Evolutionary conservation across 2,888 invertebrate genomes (phyloP).

Genomic region (Gonocerus acuteangulatus): DNA sequence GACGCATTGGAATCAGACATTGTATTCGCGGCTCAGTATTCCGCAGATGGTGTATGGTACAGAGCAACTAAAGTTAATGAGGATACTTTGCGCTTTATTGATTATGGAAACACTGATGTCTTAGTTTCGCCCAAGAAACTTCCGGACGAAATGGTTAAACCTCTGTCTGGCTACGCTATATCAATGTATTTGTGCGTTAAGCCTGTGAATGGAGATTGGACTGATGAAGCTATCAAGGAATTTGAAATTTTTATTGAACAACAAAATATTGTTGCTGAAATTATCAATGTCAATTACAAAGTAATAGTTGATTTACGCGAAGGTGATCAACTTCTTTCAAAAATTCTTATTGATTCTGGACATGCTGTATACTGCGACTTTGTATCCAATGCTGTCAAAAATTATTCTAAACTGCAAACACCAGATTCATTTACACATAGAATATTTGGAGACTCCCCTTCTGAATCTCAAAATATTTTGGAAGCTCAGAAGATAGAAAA

Average conservation of each 20-base stretch:
- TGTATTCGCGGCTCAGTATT: constrained; percentile 25
- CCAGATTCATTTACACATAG: neutral
- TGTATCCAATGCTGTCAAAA: neutral
- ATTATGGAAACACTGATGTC: constrained; percentile 39
- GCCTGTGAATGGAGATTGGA: constrained; percentile 57
- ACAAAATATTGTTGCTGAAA: constrained; percentile 44
- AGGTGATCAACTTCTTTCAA: constrained; percentile 18
- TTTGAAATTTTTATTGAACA: constrained; percentile 62
- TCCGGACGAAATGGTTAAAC: constrained; percentile 25
- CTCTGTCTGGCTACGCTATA: constrained; percentile 31
- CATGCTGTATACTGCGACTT: constrained; percentile 13
- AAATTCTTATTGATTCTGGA: constrained; percentile 24
- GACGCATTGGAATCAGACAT: neutral
- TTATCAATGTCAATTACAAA: constrained; percentile 29
- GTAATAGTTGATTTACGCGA: constrained; percentile 29
- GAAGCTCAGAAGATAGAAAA: neutral
- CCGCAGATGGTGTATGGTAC: constrained; percentile 38
- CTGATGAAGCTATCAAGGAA: constrained; percentile 55
- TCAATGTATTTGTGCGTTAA: constrained; percentile 45
- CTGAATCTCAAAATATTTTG: neutral
- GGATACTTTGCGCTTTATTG: constrained; percentile 40
- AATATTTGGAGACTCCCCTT: neutral
- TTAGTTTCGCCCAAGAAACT: constrained; percentile 41
- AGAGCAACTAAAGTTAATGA: constrained; percentile 35
- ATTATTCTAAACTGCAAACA: neutral